Base-by-base conservation (phyloP, 2,797 vertebrate species). In the Schizopygopsis pylzovi region DNA sequence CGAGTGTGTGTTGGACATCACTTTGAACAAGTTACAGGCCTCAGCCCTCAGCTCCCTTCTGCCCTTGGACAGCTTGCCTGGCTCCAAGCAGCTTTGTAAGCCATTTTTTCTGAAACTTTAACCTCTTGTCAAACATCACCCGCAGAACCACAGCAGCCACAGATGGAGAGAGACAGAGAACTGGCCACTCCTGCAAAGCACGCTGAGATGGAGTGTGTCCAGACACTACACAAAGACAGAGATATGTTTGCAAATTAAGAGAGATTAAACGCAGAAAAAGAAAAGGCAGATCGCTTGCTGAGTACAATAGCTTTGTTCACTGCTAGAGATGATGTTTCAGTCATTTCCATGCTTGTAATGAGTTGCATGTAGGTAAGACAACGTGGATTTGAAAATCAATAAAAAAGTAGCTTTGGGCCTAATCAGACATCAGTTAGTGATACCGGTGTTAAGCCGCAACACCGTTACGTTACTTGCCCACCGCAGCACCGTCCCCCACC, bases 101-200 rank as follows among this genome's bases (percentile, higher is more conserved):
- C 88, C 89, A 90, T 88, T 94, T 92, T 33, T 86, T 88, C 87
- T 90, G 89, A 91, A 92, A 91, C 90, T 83, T 94, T 94, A 94
- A 94, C 93, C 93, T 93, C 90, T 94, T 92, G 93, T 94, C 90
- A 81, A 93, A 93, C 94, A 92, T 49, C 88, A 85, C 76, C 83
- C 81, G 1, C 91, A 90, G 92, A 90, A 83, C 89, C 87, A 13
- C 91, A 68, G 1, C 41, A 78, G 90, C 93, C 92, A 84, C 93
- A 88, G 86, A 91, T 88, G 86, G 52, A 88, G 86, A 37, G 61
- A 81, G 88, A 90, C 88, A 10, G 87, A 45, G 87, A 85, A 86
- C 67, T 85, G 81, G 85, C 88, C 77, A 89, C 84, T 91, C 90
- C 89, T 91, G 91, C 28, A 39, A 89, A 88, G 90, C 86, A 63